Evolutionary conservation across 2,888 invertebrate species (phyloP), one percentile per base, ranked within the genome.

Genomic region (Synergus laeviventris): DNA sequence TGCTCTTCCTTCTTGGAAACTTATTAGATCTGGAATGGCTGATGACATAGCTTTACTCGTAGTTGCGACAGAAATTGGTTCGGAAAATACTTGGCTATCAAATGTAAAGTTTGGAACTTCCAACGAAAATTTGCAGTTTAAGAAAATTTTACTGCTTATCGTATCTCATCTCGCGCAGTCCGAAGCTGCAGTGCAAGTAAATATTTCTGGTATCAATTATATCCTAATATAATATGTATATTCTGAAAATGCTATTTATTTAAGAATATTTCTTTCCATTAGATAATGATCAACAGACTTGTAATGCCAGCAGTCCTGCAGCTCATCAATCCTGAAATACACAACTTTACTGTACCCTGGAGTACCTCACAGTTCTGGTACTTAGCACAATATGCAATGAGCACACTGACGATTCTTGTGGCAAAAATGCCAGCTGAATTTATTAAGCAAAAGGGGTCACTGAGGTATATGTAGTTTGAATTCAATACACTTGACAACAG

Each of bases 121-220:
- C 8, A 83, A 82, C 14, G 82, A 86, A 16, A 88, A 91, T 78
- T 80, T 89, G 18, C 77, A 82, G n/a, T 91, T 91, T 62, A 89
- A 88, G 77, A 90, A 89, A 78, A 86, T 84, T 36, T 74, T 91
- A 9, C 78, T 91, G 5, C 74, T 89, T 12, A 86, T 85, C 73
- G 56, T 89, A 1, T 86, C 82, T 14, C 83, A 85, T 73, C 79
- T 88, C 16, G 77, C 83, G 7, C 80, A 87, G 62, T 77, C 75
- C 14, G 80, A 82, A 16, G 78, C 84, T n/a, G 83, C 82, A 9
- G 80, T 85, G 24, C 76, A 76, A 62, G 89, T 89, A 84, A 86
- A 74, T 62, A 38, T 36, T 79, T 21, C n/a, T 45, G 4, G 14
- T 74, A 39, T 39, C 49, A 12, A 38, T 78, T 64, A 54, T 16